Evolutionary conservation across 2,888 invertebrate species (phyloP).

Genomic region (Parapristionchus giblindavisi): DNA sequence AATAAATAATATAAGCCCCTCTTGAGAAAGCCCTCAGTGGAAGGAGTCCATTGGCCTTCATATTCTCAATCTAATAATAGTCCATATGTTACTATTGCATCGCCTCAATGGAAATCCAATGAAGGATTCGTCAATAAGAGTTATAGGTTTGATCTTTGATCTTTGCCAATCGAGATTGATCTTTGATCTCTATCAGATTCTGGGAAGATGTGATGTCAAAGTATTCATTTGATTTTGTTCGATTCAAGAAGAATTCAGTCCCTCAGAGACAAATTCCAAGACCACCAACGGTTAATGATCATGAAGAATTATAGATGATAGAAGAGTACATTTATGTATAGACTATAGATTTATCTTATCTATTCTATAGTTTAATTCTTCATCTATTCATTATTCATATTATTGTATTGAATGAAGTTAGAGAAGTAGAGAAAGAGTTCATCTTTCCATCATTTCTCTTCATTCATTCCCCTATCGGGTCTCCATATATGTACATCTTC

Average conservation of each 20-base stretch:
- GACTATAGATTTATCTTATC: neutral
- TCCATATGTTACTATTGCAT: slow-evolving; percentile 10
- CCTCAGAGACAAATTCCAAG: slow-evolving; percentile 2
- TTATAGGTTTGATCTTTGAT: neutral
- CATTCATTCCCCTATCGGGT: no score
- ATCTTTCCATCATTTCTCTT: neutral
- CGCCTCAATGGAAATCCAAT: slow-evolving; percentile 8
- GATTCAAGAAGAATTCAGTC: slow-evolving; percentile 2
- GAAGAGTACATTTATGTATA: neutral
- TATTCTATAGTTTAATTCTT: no score
- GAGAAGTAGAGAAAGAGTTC: no score
- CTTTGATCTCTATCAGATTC: slow-evolving; percentile 12
- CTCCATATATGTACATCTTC: no score
- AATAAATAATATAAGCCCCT: neutral
- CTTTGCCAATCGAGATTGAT: neutral
- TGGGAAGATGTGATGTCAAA: slow-evolving; percentile 20
- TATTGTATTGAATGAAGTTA: no score
- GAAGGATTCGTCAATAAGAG: slow-evolving; percentile 19
- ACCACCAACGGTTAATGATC: slow-evolving; percentile 1
- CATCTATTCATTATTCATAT: no score
- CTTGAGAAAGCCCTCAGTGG: neutral
- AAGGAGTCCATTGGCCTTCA: slow-evolving; percentile 20
- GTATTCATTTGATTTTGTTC: slow-evolving; percentile 18
- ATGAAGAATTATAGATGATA: slow-evolving; percentile 19
- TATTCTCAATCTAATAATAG: slow-evolving; percentile 3